Conservation (phyloP, 2,113 vertebrate species). For the Microtus oregoni region DNA sequence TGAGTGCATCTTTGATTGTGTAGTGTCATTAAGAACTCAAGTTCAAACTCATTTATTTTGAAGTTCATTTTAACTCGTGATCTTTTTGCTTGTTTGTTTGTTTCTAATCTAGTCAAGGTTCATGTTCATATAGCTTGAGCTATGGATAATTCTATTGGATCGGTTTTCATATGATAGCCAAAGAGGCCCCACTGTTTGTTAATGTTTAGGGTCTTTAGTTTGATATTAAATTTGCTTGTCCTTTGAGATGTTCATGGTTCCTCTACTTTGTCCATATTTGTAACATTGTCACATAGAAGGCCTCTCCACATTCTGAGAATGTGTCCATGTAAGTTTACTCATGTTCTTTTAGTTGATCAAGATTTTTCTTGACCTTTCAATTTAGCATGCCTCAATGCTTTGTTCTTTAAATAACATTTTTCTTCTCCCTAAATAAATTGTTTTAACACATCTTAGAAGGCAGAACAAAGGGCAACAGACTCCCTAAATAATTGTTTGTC, state of each 20-base stretch:
- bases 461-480: too few species aligned
- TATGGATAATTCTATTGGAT: constrained; percentile 20
- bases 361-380: neutral
- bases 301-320: neutral
- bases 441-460: neutral
- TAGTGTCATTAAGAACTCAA: neutral
- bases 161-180: neutral
- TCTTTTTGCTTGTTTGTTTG: neutral
- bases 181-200: neutral
- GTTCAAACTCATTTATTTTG: neutral
- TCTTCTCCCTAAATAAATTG: neutral
- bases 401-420: neutral
- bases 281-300: neutral
- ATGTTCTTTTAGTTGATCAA: neutral
- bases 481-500: neutral
- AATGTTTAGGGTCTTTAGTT: neutral
- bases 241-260: neutral
- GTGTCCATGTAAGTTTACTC: neutral
- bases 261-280: neutral
- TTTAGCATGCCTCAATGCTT: neutral
- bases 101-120: neutral
- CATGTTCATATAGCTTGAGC: neutral
- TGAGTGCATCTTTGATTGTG: neutral
- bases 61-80: neutral
- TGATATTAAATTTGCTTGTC: neutral